A percentile compares a stretch with the other conserved stretches of the same genome.
Evolutionary conservation across 2,888 invertebrate species (phyloP).

Genomic region (Sinodicranocentrus sp.): DNA sequence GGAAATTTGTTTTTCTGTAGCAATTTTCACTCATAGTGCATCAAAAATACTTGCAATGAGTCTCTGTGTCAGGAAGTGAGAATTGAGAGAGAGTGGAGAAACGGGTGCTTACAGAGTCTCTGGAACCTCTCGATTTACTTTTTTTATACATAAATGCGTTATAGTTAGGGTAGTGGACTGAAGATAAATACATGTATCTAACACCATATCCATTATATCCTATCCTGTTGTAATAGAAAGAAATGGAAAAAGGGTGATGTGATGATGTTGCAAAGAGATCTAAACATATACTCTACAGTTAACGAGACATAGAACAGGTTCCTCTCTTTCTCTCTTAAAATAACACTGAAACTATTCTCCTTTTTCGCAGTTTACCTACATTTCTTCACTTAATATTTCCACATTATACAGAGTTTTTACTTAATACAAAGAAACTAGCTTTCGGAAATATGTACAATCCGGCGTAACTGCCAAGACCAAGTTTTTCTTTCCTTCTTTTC

Average conservation of each 20-base stretch:
- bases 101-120: not conserved
- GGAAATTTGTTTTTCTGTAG: conserved; percentile 27
- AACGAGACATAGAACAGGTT: not conserved
- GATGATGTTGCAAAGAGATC: conserved; percentile 1
- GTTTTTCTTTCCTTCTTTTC: too few species aligned
- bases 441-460: too few species aligned
- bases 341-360: not conserved
- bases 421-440: too few species aligned
- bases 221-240: not conserved
- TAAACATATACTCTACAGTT: not conserved
- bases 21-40: conserved; percentile 21
- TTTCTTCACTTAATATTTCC: conserved; percentile 11
- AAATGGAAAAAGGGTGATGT: conserved; percentile 12
- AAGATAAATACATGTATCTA: not conserved
- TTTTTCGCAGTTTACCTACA: conserved; percentile 8
- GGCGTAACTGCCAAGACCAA: too few species aligned
- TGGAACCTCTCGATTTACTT: conserved; percentile 13
- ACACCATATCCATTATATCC: not conserved
- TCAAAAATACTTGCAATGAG: conserved; percentile 23
- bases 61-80: conserved; percentile 19
- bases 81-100: conserved; percentile 19
- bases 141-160: not conserved
- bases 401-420: not conserved
- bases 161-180: not conserved
- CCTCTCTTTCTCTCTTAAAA: conserved; percentile 10